Evolutionary conservation across 2,888 invertebrate species (phyloP).

Genomic region (Athalia circularis): DNA sequence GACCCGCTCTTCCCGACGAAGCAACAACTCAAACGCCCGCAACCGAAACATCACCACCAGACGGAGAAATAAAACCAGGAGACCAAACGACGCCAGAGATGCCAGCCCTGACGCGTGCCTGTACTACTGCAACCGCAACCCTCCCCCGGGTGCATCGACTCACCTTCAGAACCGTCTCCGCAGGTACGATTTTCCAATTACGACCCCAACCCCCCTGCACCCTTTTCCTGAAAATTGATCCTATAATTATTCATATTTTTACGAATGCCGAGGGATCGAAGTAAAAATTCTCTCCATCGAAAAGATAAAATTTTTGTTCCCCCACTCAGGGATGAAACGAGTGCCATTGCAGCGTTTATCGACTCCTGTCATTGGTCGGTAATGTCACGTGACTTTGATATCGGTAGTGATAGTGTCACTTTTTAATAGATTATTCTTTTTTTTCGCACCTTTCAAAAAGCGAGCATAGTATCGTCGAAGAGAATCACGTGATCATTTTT

Average conservation of each 20-base stretch:
- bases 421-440: no score
- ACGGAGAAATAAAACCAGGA: conserved; percentile 19
- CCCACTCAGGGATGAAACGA: no score
- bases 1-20: conserved; percentile 54
- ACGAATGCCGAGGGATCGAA: no score
- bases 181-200: conserved; percentile 55
- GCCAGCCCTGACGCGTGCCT: conserved; percentile 63
- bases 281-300: no score
- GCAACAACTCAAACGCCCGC: conserved; percentile 50
- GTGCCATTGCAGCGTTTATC: no score
- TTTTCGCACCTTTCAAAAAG: no score
- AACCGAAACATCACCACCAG: background rate
- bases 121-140: conserved; percentile 58
- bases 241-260: background rate
- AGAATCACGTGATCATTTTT: no score
- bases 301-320: no score
- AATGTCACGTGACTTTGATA: no score
- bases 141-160: conserved; percentile 64
- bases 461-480: no score
- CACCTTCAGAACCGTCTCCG: conserved; percentile 56
- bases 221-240: background rate
- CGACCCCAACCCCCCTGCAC: background rate
- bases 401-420: no score
- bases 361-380: no score
- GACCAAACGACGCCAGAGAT: conserved; percentile 50